Evolutionary conservation across 2,888 invertebrate genomes (phyloP), one percentile per base, ranked within the genome.

Genomic region (Acrobasis repandana): DNA sequence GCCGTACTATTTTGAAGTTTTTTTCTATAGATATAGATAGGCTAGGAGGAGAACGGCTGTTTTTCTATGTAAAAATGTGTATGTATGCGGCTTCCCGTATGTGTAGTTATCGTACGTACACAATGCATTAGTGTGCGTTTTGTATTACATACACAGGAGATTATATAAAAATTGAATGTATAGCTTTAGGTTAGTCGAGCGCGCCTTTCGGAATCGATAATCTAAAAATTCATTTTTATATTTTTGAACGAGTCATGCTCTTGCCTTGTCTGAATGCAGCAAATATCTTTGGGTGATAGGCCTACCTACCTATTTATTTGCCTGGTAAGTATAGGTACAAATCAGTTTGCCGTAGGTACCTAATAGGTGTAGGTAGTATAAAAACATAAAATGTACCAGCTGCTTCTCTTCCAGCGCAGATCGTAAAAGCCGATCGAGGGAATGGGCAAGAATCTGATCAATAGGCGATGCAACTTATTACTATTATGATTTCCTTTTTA

Each of bases 1-100:
- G 86, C 86, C 88, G 72, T 90, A 89, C 85, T 86, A 89, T 90
- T 92, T 90, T 90, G 86, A 90, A 90, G 88, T 90, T 90, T 91
- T 88, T 90, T 87, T 84, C 81, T 85, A 84, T 86, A 54, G n/a
- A 83, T 85, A 82, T 80, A 80, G 82, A 80, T 82, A 82, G 78
- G 78, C 78, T 83, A 85, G 80, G 79, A 80, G 76, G 81, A 81
- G 86, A 86, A 83, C 86, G 85, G 85, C 85, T 85, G 89, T 88
- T 90, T 88, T 88, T 88, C 89, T 90, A 90, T 89, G 85, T 89
- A 88, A 88, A 74, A 76, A 67, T 78, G 75, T 65, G 67, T 46
- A 61, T 52, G 90, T 90, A 88, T 90, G 88, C 2, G 85, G 79
- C 83, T 86, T 86, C 85, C 85, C 86, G 88, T 88, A 86, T 76